A percentile compares a stretch with the other conserved stretches of the same genome.
phyloP scores from a whole-genome alignment of 2,888 invertebrate genomes.

The Seladonia tumulorum region DNA sequence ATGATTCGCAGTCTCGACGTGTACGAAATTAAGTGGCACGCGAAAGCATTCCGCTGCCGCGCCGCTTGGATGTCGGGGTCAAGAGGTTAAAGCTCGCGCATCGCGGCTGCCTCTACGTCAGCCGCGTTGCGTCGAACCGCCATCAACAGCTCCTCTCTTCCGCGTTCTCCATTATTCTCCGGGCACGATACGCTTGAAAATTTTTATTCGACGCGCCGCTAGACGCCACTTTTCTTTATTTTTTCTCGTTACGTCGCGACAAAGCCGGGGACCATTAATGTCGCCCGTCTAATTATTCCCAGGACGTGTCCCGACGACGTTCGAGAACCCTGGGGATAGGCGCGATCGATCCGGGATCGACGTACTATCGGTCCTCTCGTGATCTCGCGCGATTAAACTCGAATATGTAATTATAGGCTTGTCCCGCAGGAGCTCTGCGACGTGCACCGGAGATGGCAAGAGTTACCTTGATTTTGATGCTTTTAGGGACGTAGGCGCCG shows the following conservation, averaged over 20 bases:
- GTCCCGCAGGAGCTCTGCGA: conserved; percentile 17
- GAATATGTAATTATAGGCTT: conserved; percentile 36
- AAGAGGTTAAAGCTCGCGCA: conserved; percentile 50
- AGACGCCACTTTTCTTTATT: not conserved
- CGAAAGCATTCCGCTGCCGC: conserved; percentile 37
- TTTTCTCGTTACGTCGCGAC: too few species aligned
- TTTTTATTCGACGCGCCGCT: not conserved
- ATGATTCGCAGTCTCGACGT: conserved; percentile 35
- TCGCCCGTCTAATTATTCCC: conserved; percentile 46
- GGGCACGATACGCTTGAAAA: not conserved
- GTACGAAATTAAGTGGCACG: conserved; percentile 51
- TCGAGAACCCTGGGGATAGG: not conserved
- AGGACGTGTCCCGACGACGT: conserved; percentile 27
- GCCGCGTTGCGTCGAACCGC: conserved; percentile 9
- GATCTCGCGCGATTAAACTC: conserved; percentile 32
- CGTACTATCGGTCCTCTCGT: conserved; percentile 4
- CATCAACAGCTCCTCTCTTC: not conserved
- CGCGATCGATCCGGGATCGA: conserved; percentile 33
- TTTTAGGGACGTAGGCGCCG: not conserved
- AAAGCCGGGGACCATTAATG: not conserved
- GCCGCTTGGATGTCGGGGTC: conserved; percentile 52
- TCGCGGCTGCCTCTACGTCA: not conserved
- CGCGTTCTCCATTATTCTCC: not conserved
- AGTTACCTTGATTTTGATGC: not conserved
- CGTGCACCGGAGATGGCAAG: not conserved